Base-by-base conservation (phyloP, 2,888 invertebrate species). In the Chrysolina oricalcia region DNA sequence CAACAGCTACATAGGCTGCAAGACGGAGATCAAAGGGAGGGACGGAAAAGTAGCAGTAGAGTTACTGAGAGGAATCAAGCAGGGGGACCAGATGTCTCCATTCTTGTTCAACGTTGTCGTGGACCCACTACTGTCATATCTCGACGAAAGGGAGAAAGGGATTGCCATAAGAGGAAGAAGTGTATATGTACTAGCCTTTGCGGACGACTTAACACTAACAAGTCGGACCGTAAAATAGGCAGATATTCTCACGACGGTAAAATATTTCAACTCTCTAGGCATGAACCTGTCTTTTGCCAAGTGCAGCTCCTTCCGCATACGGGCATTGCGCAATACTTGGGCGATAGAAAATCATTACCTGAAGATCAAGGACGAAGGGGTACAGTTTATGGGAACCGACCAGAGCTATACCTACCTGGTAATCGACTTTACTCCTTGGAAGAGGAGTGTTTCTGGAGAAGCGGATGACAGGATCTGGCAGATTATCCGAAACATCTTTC, bases 21-120 rank as follows among this genome's bases (percentile, higher is more conserved):
- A 11, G 5, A 73, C 67, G 8, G 19, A 1, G 1, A 35, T 68
- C 1, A 13, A 41, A 17, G 50, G 67, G 0, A 15, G 21, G 41
- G 62, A 79, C 4, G 78, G 78, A 10, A 78, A 76, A 5, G 71
- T 46, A 41, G 59, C 59, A 9, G 74, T 85, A 6, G 19, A 59
- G 6, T 77, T 85, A 70, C 78, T 79, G 77, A 76, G 87, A 53
- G 88, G 88, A 67, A 88, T 88, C 13, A 84, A 87, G 46, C 88
- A 89, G 77, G 82, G 83, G 23, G 84, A 88, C 77, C 87, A 88
- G 21, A 78, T 88, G 8, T 87, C 86, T 3, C 85, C 86, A 1
- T 50, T 87, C 0, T 64, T 88, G 0, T 89, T 89, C 69, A 88
- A 88, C 77, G 81, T 80, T 73, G 81, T 84, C 53, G 70, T 83